A percentile compares a stretch with the other conserved stretches of the same genome.
Evolutionary conservation across 2,888 invertebrate genomes (phyloP).

Genomic region (Notodonta ziczac): DNA sequence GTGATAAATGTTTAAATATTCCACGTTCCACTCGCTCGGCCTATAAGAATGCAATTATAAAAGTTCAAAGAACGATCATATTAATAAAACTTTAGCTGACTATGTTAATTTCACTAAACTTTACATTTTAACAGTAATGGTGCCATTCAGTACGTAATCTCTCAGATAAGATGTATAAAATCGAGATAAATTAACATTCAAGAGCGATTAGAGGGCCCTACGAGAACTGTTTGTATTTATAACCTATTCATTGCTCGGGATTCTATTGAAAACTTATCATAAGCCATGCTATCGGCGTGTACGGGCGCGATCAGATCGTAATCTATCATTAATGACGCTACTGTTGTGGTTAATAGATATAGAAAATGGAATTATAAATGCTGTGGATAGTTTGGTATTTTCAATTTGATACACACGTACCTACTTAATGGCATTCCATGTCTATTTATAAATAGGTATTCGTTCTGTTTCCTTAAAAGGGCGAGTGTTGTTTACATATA

Average conservation of each 20-base stretch:
- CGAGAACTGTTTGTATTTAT: background rate
- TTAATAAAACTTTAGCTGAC: no score
- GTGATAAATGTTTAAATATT: no score
- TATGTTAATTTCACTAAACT: no score
- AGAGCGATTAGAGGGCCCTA: background rate
- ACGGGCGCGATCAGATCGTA: conserved; percentile 1
- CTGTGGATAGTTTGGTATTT: background rate
- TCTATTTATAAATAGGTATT: no score
- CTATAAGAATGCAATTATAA: no score
- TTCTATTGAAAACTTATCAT: conserved; percentile 1
- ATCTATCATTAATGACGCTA: background rate
- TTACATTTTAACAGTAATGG: background rate
- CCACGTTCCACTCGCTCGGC: no score
- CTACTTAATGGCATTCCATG: no score
- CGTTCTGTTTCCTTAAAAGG: no score
- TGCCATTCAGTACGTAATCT: background rate
- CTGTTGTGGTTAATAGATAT: conserved; percentile 1
- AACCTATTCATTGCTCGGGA: background rate
- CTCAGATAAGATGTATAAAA: background rate
- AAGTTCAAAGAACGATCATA: no score
- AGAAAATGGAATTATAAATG: background rate
- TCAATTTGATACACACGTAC: background rate
- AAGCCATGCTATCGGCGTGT: background rate
- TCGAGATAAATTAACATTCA: background rate
- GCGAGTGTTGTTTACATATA: no score